Evolutionary conservation across 2,113 vertebrate species (phyloP).

Genomic region (Erpornis zantholeuca): DNA sequence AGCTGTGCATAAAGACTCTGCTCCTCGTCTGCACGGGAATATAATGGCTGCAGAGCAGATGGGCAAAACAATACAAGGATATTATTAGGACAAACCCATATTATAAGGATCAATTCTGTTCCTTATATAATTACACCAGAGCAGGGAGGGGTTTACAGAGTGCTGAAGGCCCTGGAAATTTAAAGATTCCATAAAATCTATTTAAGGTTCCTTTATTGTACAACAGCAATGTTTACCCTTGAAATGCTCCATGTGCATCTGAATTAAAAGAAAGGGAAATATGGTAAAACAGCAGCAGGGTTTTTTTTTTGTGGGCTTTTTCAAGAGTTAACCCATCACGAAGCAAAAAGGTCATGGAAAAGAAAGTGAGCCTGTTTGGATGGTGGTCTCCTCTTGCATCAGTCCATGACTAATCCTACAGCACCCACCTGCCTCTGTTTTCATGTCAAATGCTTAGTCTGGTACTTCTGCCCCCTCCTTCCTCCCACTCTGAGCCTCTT

Average conservation of each 20-base stretch:
- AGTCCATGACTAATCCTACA: not conserved
- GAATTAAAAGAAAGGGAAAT: not conserved
- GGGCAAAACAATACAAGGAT: not conserved
- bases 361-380: not conserved
- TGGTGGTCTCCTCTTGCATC: not conserved
- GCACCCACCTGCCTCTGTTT: not conserved
- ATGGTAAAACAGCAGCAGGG: not conserved
- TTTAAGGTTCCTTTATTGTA: not conserved
- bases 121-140: not conserved
- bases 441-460: not conserved
- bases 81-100: not conserved
- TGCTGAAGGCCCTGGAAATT: not conserved
- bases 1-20: not conserved
- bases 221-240: not conserved
- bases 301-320: not conserved
- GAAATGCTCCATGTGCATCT: not conserved
- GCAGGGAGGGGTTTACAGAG: not conserved
- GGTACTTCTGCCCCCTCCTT: not conserved
- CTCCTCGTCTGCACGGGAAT: not conserved
- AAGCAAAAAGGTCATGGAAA: not conserved
- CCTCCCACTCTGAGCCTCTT: not conserved
- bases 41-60: not conserved
- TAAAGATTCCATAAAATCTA: fast-evolving
- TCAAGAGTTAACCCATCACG: not conserved
- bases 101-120: not conserved